These are phyloP conservation scores for Aphis gossypii DNA, from an alignment of 1,140 invertebrate genomes.

Conservation along the genomic window DNA sequence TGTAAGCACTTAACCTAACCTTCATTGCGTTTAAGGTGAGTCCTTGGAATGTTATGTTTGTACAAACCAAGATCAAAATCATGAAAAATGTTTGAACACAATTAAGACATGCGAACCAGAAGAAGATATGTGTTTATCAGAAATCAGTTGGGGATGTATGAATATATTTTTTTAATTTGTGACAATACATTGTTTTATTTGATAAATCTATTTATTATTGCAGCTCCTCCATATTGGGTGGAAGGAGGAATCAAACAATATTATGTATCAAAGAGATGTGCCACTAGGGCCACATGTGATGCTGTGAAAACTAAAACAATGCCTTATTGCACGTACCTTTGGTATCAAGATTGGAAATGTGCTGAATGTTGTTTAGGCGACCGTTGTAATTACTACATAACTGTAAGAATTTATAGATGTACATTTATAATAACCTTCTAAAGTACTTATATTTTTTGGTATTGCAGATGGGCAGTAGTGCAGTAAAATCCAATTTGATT, in stretches of 20 bases:
- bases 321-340: slow-evolving; percentile 88
- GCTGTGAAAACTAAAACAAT: slow-evolving; percentile 73
- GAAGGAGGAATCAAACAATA: slow-evolving; percentile 91
- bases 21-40: slow-evolving; percentile 65
- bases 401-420: slow-evolving; percentile 74
- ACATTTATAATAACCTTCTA: not conserved
- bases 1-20: not conserved
- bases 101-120: slow-evolving; percentile 87
- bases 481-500: slow-evolving; percentile 47
- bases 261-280: slow-evolving; percentile 92
- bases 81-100: slow-evolving; percentile 91
- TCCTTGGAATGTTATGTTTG: slow-evolving; percentile 95
- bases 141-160: slow-evolving; percentile 88
- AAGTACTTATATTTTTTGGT: not conserved
- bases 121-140: slow-evolving; percentile 87
- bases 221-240: slow-evolving; percentile 92
- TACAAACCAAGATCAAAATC: slow-evolving; percentile 88
- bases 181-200: too few relatives aligned
- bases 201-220: slow-evolving; percentile 49
- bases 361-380: slow-evolving; percentile 97
- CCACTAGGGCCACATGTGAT: slow-evolving; percentile 81
- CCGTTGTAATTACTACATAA: slow-evolving; percentile 95
- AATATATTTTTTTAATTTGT: slow-evolving; percentile 60
- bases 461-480: slow-evolving; percentile 58
- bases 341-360: slow-evolving; percentile 98